Percentiles rank a stretch among this genome's conserved stretches.
Evolutionary conservation across 2,888 invertebrate genomes (phyloP).

Genomic region (Adineta ricciae): DNA sequence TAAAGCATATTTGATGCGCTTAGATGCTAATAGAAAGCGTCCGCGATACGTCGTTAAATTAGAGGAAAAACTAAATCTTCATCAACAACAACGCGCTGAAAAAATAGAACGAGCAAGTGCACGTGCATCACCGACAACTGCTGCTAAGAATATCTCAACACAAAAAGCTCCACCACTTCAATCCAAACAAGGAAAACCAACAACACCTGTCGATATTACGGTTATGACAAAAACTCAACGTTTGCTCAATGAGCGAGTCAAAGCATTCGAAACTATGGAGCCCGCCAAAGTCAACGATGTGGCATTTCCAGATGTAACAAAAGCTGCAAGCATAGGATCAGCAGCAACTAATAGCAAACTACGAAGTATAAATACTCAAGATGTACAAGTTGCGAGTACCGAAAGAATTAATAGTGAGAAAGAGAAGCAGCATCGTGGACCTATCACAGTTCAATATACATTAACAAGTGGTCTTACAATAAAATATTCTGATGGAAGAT

Average conservation of each 20-base stretch:
- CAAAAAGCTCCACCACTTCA: neutral
- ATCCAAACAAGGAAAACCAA: neutral
- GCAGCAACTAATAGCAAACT: neutral
- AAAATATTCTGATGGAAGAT: neutral
- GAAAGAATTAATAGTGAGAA: neutral
- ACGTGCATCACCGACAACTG: neutral
- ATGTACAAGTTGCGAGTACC: neutral
- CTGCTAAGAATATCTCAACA: neutral
- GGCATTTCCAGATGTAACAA: neutral
- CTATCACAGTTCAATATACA: neutral
- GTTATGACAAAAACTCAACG: neutral
- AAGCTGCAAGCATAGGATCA: neutral
- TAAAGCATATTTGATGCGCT: slow-evolving; percentile 20
- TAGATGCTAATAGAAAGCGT: neutral
- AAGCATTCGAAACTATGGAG: neutral
- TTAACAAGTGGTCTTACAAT: neutral
- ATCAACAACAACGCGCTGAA: neutral
- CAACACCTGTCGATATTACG: neutral
- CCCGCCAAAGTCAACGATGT: neutral
- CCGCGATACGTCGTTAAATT: neutral
- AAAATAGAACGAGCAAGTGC: neutral
- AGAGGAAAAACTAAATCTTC: neutral
- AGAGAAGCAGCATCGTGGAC: neutral
- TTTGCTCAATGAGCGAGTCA: neutral
- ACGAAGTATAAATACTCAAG: neutral